phyloP scores from a whole-genome alignment of 2,888 invertebrate species.

The Nymphalis c-album region DNA sequence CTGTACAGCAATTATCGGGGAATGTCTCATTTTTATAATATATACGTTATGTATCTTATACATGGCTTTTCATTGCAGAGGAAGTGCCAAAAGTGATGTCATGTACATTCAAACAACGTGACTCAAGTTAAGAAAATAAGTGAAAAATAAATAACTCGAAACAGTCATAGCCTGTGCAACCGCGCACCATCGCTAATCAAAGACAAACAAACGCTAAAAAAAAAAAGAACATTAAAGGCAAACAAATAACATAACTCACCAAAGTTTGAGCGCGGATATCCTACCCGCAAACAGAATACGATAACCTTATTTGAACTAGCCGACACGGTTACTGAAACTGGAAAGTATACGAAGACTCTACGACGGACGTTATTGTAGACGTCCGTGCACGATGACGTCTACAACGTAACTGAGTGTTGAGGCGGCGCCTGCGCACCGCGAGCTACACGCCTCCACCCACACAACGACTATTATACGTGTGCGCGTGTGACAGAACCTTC shows the following conservation, averaged over 20 bases:
- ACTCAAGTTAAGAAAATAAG: slow-evolving; percentile 42
- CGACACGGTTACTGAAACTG: slow-evolving; percentile 50
- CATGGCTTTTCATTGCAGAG: slow-evolving; percentile 9
- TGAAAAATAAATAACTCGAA: slow-evolving; percentile 43
- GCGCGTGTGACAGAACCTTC: slow-evolving; percentile 58
- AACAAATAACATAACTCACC: slow-evolving; percentile 43
- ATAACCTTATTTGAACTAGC: slow-evolving; percentile 70
- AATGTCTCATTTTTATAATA: slow-evolving; percentile 3
- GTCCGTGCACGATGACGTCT: slow-evolving; percentile 54
- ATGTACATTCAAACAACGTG: slow-evolving; percentile 45
- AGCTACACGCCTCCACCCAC: slow-evolving; percentile 65
- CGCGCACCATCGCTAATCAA: slow-evolving; percentile 58
- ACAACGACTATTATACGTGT: slow-evolving; percentile 43
- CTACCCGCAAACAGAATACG: slow-evolving; percentile 60
- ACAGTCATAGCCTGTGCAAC: slow-evolving; percentile 51
- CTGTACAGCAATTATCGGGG: neutral
- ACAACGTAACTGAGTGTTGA: slow-evolving; percentile 58
- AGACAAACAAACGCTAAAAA: slow-evolving; percentile 49
- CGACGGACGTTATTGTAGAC: slow-evolving; percentile 44
- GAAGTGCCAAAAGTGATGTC: slow-evolving; percentile 42
- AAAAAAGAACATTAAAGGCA: slow-evolving; percentile 49
- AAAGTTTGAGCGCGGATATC: slow-evolving; percentile 59
- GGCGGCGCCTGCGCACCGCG: slow-evolving; percentile 67
- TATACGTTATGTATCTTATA: neutral
- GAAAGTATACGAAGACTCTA: slow-evolving; percentile 32